phyloP scores from a whole-genome alignment of 2,113 vertebrate species.

The Gallinago paraguaiae region DNA sequence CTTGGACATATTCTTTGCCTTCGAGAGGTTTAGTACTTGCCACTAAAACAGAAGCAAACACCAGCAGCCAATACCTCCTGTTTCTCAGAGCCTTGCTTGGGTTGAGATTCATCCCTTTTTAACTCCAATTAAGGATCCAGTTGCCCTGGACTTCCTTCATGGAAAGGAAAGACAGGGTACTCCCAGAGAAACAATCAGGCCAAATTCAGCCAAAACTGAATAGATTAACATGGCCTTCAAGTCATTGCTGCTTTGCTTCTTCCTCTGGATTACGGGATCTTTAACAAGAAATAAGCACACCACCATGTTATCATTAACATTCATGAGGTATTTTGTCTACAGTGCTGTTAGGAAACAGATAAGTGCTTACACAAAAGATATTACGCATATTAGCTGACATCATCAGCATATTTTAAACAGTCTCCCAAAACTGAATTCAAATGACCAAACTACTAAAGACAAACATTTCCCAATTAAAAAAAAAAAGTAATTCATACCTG shows the following conservation, averaged over 20 bases:
- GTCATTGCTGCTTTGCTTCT: background rate
- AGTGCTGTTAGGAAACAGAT: slow-evolving; percentile 1
- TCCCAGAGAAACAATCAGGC: background rate
- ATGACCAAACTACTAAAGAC: background rate
- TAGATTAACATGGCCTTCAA: background rate
- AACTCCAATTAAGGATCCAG: background rate
- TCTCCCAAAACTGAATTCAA: background rate
- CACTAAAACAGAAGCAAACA: background rate
- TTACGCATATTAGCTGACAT: background rate
- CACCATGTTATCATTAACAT: background rate
- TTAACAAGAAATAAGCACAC: background rate
- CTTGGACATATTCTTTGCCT: fast-evolving
- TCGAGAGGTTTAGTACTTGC: background rate
- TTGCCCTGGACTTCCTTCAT: background rate
- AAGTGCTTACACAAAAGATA: slow-evolving; percentile 7
- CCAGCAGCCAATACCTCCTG: background rate
- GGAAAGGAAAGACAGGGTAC: background rate
- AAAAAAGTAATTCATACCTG: background rate
- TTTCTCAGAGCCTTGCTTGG: background rate
- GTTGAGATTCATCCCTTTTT: background rate
- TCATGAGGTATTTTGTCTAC: slow-evolving; percentile 24
- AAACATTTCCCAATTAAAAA: background rate
- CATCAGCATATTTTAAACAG: slow-evolving; percentile 15
- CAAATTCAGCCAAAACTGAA: background rate
- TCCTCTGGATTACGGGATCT: background rate